Evolutionary conservation across 92 coral and sea anemone species (phyloP).

Genomic region (Phenganax subtilis): DNA sequence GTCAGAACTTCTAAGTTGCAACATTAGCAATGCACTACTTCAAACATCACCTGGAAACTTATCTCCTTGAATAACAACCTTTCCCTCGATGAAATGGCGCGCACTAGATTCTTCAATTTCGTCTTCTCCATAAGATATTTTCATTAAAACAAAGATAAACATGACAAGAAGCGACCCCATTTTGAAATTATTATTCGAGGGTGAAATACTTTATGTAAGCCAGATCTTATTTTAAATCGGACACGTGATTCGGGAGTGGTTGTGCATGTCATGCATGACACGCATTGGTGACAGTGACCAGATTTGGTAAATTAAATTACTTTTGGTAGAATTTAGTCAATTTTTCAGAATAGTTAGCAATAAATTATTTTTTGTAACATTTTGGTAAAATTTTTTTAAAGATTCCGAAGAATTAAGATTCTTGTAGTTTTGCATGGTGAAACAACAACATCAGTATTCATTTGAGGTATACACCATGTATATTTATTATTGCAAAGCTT

Average conservation of each 20-base stretch:
- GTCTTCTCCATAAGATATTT: constrained; percentile 54
- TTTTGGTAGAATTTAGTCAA: too few species aligned
- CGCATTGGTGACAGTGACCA: not conserved
- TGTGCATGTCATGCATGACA: not conserved
- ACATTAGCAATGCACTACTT: not conserved
- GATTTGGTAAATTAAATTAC: not conserved
- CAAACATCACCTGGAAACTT: constrained; percentile 67
- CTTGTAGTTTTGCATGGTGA: too few species aligned
- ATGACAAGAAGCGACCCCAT: not conserved
- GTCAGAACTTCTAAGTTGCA: not conserved
- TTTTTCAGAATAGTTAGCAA: too few species aligned
- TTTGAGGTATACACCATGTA: too few species aligned
- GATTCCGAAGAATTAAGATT: too few species aligned
- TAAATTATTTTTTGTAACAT: too few species aligned
- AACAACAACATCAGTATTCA: too few species aligned
- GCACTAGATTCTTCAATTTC: constrained; percentile 54
- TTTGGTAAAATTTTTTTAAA: too few species aligned
- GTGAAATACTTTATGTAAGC: constrained; percentile 3
- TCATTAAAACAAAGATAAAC: constrained; percentile 48
- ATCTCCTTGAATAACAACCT: constrained; percentile 71
- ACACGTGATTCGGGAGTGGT: not conserved
- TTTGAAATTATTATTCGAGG: not conserved
- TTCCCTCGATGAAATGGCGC: constrained; percentile 89
- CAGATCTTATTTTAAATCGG: not conserved
- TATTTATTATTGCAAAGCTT: too few species aligned